Evolutionary conservation across 2,888 invertebrate species (phyloP), one percentile per base, ranked within the genome.

Genomic region (Clivina fossor): DNA sequence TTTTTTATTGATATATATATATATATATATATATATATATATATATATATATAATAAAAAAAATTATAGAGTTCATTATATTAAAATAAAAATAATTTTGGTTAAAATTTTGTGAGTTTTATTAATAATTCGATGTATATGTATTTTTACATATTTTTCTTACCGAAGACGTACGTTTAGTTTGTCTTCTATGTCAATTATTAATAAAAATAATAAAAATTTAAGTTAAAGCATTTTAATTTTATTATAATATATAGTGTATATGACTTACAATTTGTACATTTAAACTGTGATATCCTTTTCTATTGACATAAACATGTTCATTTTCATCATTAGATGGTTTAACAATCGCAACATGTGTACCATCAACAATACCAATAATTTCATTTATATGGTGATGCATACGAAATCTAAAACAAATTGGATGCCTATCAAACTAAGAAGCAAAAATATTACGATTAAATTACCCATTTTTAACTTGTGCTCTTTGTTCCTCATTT

Each of bases 231-330:
- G n/a, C n/a, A n/a, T n/a, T n/a, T n/a, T n/a, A n/a, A n/a, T n/a
- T n/a, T n/a, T n/a, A n/a, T n/a, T n/a, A n/a, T n/a, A n/a, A n/a
- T n/a, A n/a, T n/a, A n/a, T n/a, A n/a, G n/a, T n/a, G n/a, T n/a
- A n/a, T n/a, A n/a, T n/a, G n/a, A 32, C n/a, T 32, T 32, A 32
- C 32, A 32, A 32, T 32, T 20, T 53, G 53, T 13, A 44, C 53
- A 32, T 53, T 53, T 8, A 53, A 28, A 15, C 35, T 24, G 35
- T 53, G 44, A 35, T 44, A 53, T 9, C 51, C 43, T 24, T 53
- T 53, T 44, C 33, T 43, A 18, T 53, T 53, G 5, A 55, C 4
- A 20, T 47, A 47, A 2, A 22, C 22, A 35, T 53, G 44, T 11
- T 53, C 24, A 32, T 53, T 35, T 4, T 24, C 40, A 40, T 40